Conservation (phyloP, 1,140 invertebrate genomes). For the Eueides isabella region DNA sequence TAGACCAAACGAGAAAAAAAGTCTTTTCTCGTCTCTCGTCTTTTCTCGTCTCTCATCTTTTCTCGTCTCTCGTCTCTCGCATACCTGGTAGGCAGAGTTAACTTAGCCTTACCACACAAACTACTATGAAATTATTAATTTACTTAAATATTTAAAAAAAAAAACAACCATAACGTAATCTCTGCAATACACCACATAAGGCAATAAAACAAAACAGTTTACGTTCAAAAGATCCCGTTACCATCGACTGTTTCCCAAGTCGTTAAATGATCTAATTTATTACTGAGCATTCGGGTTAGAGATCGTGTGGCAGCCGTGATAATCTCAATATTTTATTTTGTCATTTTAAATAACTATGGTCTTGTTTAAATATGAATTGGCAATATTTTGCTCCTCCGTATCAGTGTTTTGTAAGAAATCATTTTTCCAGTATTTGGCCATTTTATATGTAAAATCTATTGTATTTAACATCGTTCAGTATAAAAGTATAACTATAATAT, state of each 20-base stretch:
- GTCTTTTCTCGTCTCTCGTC: too few species aligned
- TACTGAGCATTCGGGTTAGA: conserved; percentile 10
- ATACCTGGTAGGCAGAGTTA: too few species aligned
- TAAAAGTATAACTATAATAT: too few species aligned
- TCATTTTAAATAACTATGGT: not conserved
- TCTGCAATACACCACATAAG: not conserved
- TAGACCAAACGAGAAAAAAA: too few species aligned
- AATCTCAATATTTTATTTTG: not conserved
- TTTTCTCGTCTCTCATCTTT: too few species aligned
- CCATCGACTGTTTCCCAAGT: conserved; percentile 3
- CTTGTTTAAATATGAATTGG: not conserved
- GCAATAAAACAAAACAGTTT: conserved; percentile 22
- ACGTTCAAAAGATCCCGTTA: conserved; percentile 20
- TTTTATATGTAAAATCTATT: too few species aligned
- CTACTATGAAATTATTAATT: not conserved
- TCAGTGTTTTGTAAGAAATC: too few species aligned
- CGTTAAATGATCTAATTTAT: conserved; percentile 25
- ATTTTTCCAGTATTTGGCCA: too few species aligned
- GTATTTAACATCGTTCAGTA: too few species aligned
- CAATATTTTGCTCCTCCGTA: too few species aligned
- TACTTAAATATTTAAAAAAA: not conserved
- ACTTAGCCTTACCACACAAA: too few species aligned
- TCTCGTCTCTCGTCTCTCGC: too few species aligned
- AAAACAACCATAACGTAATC: not conserved
- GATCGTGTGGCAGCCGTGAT: conserved; percentile 3